Evolutionary conservation across 1,140 invertebrate species (phyloP).

Genomic region (Campodea augens): DNA sequence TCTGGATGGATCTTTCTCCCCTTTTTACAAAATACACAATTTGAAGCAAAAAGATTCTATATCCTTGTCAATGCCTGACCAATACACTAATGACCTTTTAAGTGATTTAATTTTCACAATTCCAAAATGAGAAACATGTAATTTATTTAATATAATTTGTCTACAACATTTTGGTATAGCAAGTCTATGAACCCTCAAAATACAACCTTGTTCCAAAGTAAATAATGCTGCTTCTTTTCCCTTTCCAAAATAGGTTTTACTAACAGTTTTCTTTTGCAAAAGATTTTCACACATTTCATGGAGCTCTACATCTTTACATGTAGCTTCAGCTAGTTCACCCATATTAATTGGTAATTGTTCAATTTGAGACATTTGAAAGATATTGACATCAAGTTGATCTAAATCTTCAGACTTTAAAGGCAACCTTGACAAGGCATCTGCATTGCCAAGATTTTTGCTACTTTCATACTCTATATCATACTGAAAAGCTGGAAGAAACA

Average conservation of each 20-base stretch:
- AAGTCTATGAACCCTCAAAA: conserved; percentile 7
- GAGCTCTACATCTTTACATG: conserved; percentile 13
- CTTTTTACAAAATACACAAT: too few species aligned
- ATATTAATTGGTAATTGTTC: conserved; percentile 11
- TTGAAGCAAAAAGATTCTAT: conserved; percentile 15
- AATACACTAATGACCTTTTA: conserved; percentile 19
- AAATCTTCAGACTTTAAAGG: conserved; percentile 9
- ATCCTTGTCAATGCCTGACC: conserved; percentile 19
- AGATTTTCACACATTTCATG: conserved; percentile 15
- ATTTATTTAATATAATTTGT: conserved; percentile 15
- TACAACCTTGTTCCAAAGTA: neutral
- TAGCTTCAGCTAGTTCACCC: conserved; percentile 13
- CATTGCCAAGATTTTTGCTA: conserved; percentile 12
- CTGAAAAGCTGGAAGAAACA: conserved; percentile 10
- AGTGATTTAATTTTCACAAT: conserved; percentile 20
- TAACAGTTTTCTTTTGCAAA: conserved; percentile 14
- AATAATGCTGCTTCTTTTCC: conserved; percentile 9
- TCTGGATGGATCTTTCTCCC: too few species aligned
- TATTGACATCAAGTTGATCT: conserved; percentile 15
- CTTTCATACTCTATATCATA: conserved; percentile 17
- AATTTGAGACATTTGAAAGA: conserved; percentile 19
- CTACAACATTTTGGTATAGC: conserved; percentile 18
- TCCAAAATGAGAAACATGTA: conserved; percentile 18
- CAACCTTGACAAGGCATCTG: conserved; percentile 13
- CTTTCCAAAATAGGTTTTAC: conserved; percentile 17